Percentiles rank a stretch among this genome's conserved stretches.
Evolutionary conservation across 1,140 invertebrate species (phyloP).

Genomic region (Linepithema humile): DNA sequence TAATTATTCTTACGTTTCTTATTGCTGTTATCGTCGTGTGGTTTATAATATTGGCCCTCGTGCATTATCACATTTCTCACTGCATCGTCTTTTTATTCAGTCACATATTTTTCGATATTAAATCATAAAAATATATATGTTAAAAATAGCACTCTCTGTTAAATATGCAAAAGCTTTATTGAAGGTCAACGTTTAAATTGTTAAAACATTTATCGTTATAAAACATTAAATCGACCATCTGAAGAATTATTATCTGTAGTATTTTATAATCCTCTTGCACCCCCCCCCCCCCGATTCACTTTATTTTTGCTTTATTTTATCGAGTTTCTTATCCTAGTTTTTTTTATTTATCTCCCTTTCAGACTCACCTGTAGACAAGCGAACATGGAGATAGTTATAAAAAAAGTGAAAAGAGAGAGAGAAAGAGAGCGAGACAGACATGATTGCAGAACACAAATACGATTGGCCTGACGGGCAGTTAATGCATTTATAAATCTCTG

Average conservation of each 20-base stretch:
- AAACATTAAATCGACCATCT: conserved; percentile 35
- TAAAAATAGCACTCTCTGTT: conserved; percentile 5
- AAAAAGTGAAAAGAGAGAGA: conserved; percentile 55
- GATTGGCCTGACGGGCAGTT: conserved; percentile 63
- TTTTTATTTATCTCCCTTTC: conserved; percentile 81
- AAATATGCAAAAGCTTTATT: neutral
- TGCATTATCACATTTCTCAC: neutral
- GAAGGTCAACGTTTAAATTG: neutral
- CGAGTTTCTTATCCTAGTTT: conserved; percentile 74
- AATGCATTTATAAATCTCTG: conserved; percentile 69
- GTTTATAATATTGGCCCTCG: neutral
- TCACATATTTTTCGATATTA: neutral
- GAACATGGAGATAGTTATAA: conserved; percentile 63
- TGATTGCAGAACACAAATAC: conserved; percentile 63
- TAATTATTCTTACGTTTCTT: conserved; percentile 71
- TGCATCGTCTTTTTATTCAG: neutral
- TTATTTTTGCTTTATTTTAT: conserved; percentile 72
- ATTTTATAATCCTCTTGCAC: conserved; percentile 29
- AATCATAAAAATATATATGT: neutral
- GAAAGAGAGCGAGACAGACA: conserved; percentile 47
- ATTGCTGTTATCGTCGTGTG: conserved; percentile 55
- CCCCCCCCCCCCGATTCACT: conserved; percentile 60
- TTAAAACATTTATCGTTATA: conserved; percentile 38
- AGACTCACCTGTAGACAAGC: conserved; percentile 79
- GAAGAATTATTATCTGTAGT: conserved; percentile 33